Percentiles rank a stretch among this genome's conserved stretches.
phyloP scores from a whole-genome alignment of 2,113 vertebrate genomes.

The Thomomys bottae region DNA sequence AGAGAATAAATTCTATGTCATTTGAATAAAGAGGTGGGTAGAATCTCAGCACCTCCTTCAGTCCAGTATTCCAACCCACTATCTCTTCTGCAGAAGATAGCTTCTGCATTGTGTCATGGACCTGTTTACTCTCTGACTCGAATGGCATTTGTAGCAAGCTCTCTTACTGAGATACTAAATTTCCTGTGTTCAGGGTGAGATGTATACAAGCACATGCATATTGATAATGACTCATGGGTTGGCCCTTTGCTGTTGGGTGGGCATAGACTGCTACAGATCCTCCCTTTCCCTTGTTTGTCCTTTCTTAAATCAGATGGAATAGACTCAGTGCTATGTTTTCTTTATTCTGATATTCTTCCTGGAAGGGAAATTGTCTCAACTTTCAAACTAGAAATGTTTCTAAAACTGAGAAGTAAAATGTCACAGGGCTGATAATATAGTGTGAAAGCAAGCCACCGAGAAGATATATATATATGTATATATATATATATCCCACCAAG shows the following conservation, averaged over 20 bases:
- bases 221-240: constrained; percentile 3
- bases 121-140: background rate
- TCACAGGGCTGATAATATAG: background rate
- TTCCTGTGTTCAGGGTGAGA: background rate
- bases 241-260: constrained; percentile 22
- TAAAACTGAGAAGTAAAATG: background rate
- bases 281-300: constrained; percentile 23
- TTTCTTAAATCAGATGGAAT: constrained; percentile 51
- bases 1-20: background rate
- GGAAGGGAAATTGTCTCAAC: constrained; percentile 40
- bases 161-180: background rate
- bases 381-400: constrained; percentile 34
- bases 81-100: background rate
- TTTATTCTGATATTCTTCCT: constrained; percentile 51
- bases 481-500: background rate
- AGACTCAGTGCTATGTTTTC: constrained; percentile 56
- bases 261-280: background rate
- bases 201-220: background rate
- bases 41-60: background rate
- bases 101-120: background rate
- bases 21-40: background rate
- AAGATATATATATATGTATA: background rate
- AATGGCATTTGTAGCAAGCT: background rate
- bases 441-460: background rate
- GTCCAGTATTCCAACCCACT: background rate